Percentiles rank a stretch among this genome's conserved stretches.
Conservation (phyloP, 2,113 vertebrate genomes). For the Phyllostomus discolor region DNA sequence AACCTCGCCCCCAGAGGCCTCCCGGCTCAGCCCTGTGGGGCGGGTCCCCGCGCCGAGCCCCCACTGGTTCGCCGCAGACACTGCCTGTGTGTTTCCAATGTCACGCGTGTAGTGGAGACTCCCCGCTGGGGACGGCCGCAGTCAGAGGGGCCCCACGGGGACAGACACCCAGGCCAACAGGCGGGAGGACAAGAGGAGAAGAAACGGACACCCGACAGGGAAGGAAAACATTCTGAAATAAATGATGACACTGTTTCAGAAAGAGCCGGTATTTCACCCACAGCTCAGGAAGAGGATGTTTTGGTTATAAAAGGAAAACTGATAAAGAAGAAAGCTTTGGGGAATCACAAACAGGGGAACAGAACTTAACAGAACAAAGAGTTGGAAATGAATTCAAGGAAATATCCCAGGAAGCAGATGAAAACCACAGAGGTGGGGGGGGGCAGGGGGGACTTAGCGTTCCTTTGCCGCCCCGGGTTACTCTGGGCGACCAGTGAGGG, state of each 20-base stretch:
- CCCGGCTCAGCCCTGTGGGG: no score
- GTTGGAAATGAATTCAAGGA: not conserved
- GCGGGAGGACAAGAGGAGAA: not conserved
- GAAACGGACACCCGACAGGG: not conserved
- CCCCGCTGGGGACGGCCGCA: not conserved
- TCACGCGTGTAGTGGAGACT: not conserved
- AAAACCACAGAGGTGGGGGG: not conserved
- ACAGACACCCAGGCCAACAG: not conserved
- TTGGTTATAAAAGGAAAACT: not conserved
- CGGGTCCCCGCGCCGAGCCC: no score
- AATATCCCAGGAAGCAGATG: not conserved
- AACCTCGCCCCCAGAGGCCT: no score
- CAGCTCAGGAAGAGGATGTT: not conserved
- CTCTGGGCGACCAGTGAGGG: fast-evolving
- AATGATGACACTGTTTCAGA: not conserved
- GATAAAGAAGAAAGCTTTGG: not conserved
- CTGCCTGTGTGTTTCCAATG: no score
- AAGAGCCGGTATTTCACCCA: not conserved
- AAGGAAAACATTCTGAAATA: not conserved
- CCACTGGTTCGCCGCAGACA: no score
- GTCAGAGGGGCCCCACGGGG: not conserved
- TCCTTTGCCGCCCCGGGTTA: no score
- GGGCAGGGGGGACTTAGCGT: no score
- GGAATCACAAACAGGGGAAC: not conserved
- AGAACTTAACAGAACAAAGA: not conserved